Base-by-base conservation (phyloP, 2,113 vertebrate genomes). In the Nanorana parkeri region DNA sequence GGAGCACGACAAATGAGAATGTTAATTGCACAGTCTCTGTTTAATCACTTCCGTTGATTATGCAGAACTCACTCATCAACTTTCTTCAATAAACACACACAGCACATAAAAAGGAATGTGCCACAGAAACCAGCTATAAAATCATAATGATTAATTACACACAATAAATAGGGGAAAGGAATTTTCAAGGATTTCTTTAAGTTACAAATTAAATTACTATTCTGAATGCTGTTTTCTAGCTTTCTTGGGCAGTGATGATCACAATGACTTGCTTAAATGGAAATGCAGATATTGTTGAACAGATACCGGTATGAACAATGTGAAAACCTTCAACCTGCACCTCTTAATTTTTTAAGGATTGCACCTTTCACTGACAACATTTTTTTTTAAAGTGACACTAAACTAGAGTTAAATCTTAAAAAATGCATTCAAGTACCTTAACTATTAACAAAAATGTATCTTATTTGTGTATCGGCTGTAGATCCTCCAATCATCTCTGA, bases 31-130 rank as follows among this genome's bases (percentile, higher is more conserved):
- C 51, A 73, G 67, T 17, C 51, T 58, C 26, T 28, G 63, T 81
- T 74, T 74, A 81, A 81, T 81, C 68, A 36, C 69, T 74, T 81
- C 61, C 56, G 69, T n/a, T 81, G 69, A 73, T 81, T 72, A 81
- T 81, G 69, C 58, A 81, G 26, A 51, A 81, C 69, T 81, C 60
- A 23, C 56, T 81, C 60, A 56, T 66, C 69, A 80, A 71, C 17
- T 71, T 51, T 61, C 52, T 21, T 36, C 64, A 55, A 78, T 66
- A 78, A 64, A 78, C 63, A 55, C 76, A 66, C 76, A 64, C 61
- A 67, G 63, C 63, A 55, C 61, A 52, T 67, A 56, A 55, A 54
- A 67, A 54, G 63, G 24, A 65, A 51, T 26, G 17, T 54, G 68
- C 47, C 8, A 26, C 16, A 71, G 68, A 71, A 47, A 78, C 47